Percentiles rank a stretch among this genome's conserved stretches.
These are phyloP conservation scores for Tamandua tetradactyla DNA, from an alignment of 2,797 vertebrate species.

Conservation along the genomic window DNA sequence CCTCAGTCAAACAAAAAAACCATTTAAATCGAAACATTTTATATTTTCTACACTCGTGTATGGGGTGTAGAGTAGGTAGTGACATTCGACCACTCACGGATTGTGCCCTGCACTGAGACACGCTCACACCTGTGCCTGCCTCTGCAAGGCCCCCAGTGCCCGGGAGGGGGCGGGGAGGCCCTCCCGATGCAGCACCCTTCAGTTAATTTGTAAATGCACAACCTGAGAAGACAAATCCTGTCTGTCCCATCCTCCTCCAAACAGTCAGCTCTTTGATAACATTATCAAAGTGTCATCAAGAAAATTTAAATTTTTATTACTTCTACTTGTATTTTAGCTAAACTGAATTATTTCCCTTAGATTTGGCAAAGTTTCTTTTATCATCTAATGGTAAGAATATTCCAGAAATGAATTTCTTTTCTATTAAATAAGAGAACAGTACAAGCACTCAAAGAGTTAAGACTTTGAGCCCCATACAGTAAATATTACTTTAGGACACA, in stretches of 20 bases:
- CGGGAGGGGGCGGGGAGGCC: too few species aligned
- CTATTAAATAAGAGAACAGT: neutral
- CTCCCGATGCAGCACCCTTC: too few species aligned
- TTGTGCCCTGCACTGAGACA: too few species aligned
- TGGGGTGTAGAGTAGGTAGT: too few species aligned
- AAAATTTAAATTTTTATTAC: neutral
- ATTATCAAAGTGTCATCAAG: neutral
- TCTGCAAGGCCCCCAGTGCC: too few species aligned
- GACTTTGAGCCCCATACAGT: neutral
- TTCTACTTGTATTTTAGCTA: neutral
- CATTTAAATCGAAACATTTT: neutral
- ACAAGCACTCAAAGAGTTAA: neutral
- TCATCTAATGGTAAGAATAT: neutral
- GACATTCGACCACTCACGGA: too few species aligned
- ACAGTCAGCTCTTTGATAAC: neutral
- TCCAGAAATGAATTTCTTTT: neutral
- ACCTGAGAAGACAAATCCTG: neutral
- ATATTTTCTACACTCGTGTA: neutral
- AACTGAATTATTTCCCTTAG: neutral
- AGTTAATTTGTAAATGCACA: neutral
- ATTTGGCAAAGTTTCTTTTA: neutral
- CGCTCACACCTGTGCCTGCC: too few species aligned
- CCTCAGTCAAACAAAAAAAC: neutral
- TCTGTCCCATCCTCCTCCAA: neutral
- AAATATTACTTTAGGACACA: neutral